Evolutionary conservation across 2,797 vertebrate genomes (phyloP), one percentile per base, ranked within the genome.

Genomic region (Clarias pachynema): DNA sequence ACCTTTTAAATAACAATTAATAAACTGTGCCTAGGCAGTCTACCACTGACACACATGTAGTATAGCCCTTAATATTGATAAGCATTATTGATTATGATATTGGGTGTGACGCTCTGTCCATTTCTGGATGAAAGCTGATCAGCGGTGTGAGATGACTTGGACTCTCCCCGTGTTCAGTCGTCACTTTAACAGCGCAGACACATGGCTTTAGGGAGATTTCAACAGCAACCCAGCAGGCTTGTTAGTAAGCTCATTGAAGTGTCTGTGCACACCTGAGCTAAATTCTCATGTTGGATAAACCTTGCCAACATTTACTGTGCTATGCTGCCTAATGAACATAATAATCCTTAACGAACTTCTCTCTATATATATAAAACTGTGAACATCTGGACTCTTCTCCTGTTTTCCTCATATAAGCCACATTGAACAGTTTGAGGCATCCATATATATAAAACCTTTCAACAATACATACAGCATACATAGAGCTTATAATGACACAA

Each of bases 11-110:
- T 91, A 93, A 94, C 94, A 94, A 92, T 94, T 92, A 93, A 94
- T 94, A 94, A 92, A 92, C 93, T 93, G 93, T 95, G 94, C 94
- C 94, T 93, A 95, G 93, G 93, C 95, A 93, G 93, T 91, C 94
- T 93, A 95, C 93, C 93, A 95, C 95, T 94, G 93, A 96, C 93
- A 93, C 93, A 95, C 94, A 95, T 93, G 93, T 95, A 94, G 93
- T 95, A 94, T 96, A 96, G 95, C 95, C 95, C 95, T 96, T 96
- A 94, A 94, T 95, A 94, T 94, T 94, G 93, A 94, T 92, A 96
- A 95, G 94, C 93, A 75, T 95, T 94, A 93, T 95, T 95, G 94
- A 92, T 94, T 92, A 94, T 93, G 91, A 77, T 91, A 89, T 91
- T 89, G 80, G 87, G 49, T 85, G 62, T 79, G 87, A 87, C 86